A percentile compares a stretch with the other conserved stretches of the same genome.
phyloP scores from a whole-genome alignment of 2,888 invertebrate species.

The Micropterix aruncella region DNA sequence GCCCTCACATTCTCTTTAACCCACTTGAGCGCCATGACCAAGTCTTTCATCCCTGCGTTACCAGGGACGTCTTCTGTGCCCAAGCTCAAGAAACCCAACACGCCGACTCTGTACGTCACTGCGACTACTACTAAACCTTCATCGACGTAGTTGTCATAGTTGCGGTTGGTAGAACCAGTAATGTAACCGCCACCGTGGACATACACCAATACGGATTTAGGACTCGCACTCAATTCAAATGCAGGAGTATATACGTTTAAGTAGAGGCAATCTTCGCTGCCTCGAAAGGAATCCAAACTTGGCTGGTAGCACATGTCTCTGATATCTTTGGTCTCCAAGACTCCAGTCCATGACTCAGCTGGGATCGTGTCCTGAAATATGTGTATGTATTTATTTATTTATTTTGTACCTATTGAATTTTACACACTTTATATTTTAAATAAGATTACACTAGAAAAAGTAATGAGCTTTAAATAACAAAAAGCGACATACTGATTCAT shows the following conservation, averaged over 20 bases:
- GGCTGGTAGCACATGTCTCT: background rate
- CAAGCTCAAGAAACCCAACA: slow-evolving; percentile 27
- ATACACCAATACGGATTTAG: slow-evolving; percentile 35
- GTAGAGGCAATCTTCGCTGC: slow-evolving; percentile 51
- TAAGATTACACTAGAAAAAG: no score
- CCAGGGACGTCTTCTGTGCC: slow-evolving; percentile 27
- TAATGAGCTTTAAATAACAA: no score
- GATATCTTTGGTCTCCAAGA: slow-evolving; percentile 23
- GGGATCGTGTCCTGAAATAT: slow-evolving; percentile 25
- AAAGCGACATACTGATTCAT: no score
- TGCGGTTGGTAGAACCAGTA: slow-evolving; percentile 32
- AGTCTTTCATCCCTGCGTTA: slow-evolving; percentile 27
- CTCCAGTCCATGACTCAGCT: slow-evolving; percentile 21
- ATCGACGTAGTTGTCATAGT: slow-evolving; percentile 32
- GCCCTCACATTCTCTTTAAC: slow-evolving; percentile 22
- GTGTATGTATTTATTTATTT: no score
- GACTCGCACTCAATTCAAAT: slow-evolving; percentile 14
- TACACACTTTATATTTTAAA: no score
- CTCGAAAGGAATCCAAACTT: slow-evolving; percentile 12
- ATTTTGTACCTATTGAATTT: no score
- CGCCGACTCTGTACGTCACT: slow-evolving; percentile 26
- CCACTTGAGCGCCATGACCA: slow-evolving; percentile 26
- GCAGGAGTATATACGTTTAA: slow-evolving; percentile 48
- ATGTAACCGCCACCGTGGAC: slow-evolving; percentile 37
- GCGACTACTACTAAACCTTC: slow-evolving; percentile 27